phyloP scores from a whole-genome alignment of 64 coral and sea anemone genomes.

The Stichodactyla mertensii region DNA sequence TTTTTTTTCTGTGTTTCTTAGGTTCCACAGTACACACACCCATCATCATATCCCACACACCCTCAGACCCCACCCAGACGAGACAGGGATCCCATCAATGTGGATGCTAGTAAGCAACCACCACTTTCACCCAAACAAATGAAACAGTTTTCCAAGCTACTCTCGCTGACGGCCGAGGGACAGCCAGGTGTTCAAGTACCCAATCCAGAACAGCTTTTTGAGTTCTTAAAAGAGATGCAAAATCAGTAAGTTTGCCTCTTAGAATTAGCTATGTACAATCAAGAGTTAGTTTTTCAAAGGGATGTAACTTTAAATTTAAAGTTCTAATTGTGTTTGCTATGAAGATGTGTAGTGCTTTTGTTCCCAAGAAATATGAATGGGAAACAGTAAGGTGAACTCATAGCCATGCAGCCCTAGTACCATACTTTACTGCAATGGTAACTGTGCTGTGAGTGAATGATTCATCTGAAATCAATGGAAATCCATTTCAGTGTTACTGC shows the following conservation, averaged over 20 bases:
- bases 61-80: constrained; percentile 36
- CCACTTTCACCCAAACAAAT: constrained; percentile 6
- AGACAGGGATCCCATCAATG: not conserved
- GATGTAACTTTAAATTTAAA: too few species aligned
- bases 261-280: too few species aligned
- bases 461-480: too few species aligned
- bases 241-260: not conserved
- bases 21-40: constrained; percentile 20
- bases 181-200: constrained; percentile 7
- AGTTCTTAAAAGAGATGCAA: constrained; percentile 10
- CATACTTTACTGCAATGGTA: too few species aligned
- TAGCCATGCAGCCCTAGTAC: too few species aligned
- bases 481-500: too few species aligned
- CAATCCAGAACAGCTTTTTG: constrained; percentile 3
- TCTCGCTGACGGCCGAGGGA: not conserved
- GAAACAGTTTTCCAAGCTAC: constrained; percentile 16
- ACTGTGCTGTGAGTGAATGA: too few species aligned
- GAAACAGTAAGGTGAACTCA: too few species aligned
- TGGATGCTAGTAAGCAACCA: constrained; percentile 7
- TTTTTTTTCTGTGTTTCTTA: not conserved
- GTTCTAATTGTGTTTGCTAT: too few species aligned
- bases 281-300: too few species aligned
- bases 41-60: constrained; percentile 22
- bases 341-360: too few species aligned
- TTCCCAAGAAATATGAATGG: too few species aligned